Evolutionary conservation across 2,797 vertebrate species (phyloP), one percentile per base, ranked within the genome.

Genomic region (Uromys caudimaculatus): DNA sequence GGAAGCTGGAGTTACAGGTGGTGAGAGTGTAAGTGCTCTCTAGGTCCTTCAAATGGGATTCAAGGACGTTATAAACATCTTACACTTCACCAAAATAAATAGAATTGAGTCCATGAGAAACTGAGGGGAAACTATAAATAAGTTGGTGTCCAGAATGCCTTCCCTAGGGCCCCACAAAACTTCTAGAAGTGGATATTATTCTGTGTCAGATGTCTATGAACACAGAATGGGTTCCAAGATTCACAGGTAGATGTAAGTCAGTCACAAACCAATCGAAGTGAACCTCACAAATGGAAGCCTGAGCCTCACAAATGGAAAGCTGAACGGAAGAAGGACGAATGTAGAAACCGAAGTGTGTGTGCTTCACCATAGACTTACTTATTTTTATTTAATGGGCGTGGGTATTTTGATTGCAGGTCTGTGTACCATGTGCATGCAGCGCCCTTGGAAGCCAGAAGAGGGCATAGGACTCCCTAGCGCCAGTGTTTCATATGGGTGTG

Each of bases 111-210:
- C 17, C 9, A 16, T 0, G 27, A 76, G 90, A 54, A 35, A 44
- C 19, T 29, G 69, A 81, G n/a, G 47, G 58, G 44, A 87, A 50
- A 87, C 9, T 0, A 6, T 92, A 29, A 50, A 35, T 78, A 92
- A 50, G n/a, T 1, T 27, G 35, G 41, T 29, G 24, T 0, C 2
- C 82, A 52, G 69, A 38, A 83, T 8, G 12, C 9, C 21, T 6
- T 21, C 21, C 0, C 0, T 7, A 6, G 10, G 10, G 32, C 44
- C 41, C 85, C 5, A 5, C 6, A 27, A 52, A 10, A 16, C 27
- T 50, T 73, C 82, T 27, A 23, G 41, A 32, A 21, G 0, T 19
- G 52, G 32, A 21, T 9, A 0, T 19, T 35, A 50, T 6, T 69
- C 35, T 54, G 56, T 27, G 54, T 60, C 41, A 56, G 52, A 75